Evolutionary conservation across 1,140 invertebrate species (phyloP), one percentile per base, ranked within the genome.

Genomic region (Oncopodura yosiiana): DNA sequence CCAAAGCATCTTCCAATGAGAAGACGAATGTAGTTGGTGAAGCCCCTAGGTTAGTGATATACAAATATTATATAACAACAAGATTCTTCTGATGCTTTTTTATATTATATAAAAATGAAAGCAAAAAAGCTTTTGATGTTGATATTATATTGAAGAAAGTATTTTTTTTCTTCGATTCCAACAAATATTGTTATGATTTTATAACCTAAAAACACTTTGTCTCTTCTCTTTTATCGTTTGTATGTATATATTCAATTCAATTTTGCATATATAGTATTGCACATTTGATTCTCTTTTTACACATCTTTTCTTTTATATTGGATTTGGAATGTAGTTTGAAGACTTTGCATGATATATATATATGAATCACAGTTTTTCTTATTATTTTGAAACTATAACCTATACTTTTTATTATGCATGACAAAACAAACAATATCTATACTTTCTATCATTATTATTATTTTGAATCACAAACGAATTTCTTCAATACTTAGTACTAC

Each of bases 1-100:
- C 65, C 37, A 83, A 78, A 72, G 77, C 78, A 37, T 76, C 78
- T 44, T 83, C 81, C 39, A 82, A 80, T 46, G 81, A 84, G 69
- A 82, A 82, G 73, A 83, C 81, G 51, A 82, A 83, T 63, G 68
- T 73, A 39, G 66, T 74, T 12, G 71, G 71, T 19, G 80, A 81
- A 61, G 55, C 66, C 63, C 75, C 80, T 68, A 80, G 78, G 80
- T 82, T 70, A 66, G 69, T 69, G 32, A 46, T 49, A 19, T 43
- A n/a, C 32, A 19, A 38, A 11, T n/a, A 24, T 30, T 27, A 34
- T 24, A 19, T 24, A 24, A 23, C 19, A 3, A 18, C 19, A 23
- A 42, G 3, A 38, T 45, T 21, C n/a, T 42, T 36, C 42, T 36
- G 12, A n/a, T n/a, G n/a, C n/a, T n/a, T 27, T 11, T 27, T 49